These are phyloP conservation scores for Sebastes fasciatus DNA, from an alignment of 2,113 vertebrate species.

Conservation along the genomic window DNA sequence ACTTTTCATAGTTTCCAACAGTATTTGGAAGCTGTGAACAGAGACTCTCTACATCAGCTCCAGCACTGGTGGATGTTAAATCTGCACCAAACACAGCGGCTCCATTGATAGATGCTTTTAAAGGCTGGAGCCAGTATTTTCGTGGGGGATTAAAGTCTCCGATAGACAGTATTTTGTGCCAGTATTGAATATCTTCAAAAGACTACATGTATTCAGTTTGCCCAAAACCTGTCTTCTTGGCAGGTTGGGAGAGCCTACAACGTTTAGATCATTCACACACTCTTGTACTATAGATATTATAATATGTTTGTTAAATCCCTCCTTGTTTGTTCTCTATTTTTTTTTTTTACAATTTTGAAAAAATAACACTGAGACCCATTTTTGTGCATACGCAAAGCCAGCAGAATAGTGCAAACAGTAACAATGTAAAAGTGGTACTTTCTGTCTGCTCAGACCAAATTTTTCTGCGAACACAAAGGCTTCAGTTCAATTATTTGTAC, in stretches of 20 bases:
- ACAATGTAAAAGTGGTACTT: not conserved
- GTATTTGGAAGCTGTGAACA: conserved; percentile 12
- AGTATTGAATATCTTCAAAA: conserved; percentile 3
- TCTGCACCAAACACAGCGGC: not conserved
- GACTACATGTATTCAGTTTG: not conserved
- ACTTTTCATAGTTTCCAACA: conserved; percentile 4
- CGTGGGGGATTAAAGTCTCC: conserved; percentile 1
- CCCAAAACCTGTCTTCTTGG: not conserved
- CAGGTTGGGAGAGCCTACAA: not conserved
- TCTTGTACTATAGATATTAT: not conserved
- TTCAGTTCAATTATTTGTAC: not conserved
- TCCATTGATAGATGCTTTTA: not conserved
- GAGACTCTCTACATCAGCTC: not conserved
- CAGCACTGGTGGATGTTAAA: not conserved
- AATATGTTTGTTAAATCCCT: not conserved
- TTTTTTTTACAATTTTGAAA: not conserved
- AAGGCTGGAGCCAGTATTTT: not conserved
- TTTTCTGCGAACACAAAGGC: not conserved
- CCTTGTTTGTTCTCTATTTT: not conserved
- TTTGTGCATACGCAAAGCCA: not conserved
- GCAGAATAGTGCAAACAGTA: not conserved
- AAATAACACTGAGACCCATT: not conserved
- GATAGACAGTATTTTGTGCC: not conserved
- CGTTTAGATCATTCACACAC: not conserved
- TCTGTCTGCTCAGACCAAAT: not conserved